phyloP scores from a whole-genome alignment of 2,888 invertebrate species.

The Linnaemya tessellans region DNA sequence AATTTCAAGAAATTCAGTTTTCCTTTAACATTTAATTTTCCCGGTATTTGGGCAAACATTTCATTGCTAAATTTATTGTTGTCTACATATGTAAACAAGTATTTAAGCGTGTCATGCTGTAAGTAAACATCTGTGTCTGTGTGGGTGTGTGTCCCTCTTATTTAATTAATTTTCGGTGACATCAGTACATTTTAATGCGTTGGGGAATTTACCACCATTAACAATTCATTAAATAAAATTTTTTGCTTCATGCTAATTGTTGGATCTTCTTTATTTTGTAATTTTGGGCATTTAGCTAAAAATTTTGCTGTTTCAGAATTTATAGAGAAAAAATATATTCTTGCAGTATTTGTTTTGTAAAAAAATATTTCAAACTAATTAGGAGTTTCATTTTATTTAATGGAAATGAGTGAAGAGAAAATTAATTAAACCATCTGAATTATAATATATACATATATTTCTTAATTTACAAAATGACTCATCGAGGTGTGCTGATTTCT shows the following conservation, averaged over 20 bases:
- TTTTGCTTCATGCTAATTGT: slow-evolving; percentile 21
- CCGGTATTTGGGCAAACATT: neutral
- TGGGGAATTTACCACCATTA: slow-evolving; percentile 63
- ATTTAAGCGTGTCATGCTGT: neutral
- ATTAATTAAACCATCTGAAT: too few species aligned
- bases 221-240: slow-evolving; percentile 66
- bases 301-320: neutral
- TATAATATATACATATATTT: too few species aligned
- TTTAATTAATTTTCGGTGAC: slow-evolving; percentile 57
- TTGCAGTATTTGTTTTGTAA: neutral
- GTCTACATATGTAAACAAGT: neutral
- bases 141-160: neutral
- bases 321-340: neutral
- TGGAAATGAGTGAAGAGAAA: too few species aligned
- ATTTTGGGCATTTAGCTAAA: neutral
- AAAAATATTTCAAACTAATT: neutral
- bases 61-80: neutral
- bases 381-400: too few species aligned
- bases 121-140: neutral
- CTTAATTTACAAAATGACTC: too few species aligned
- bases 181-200: slow-evolving; percentile 58
- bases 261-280: slow-evolving; percentile 3
- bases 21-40: slow-evolving; percentile 6
- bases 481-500: too few species aligned
- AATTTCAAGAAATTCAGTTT: neutral